Conservation (phyloP, 2,888 invertebrate genomes). For the Campoletis raptor region DNA sequence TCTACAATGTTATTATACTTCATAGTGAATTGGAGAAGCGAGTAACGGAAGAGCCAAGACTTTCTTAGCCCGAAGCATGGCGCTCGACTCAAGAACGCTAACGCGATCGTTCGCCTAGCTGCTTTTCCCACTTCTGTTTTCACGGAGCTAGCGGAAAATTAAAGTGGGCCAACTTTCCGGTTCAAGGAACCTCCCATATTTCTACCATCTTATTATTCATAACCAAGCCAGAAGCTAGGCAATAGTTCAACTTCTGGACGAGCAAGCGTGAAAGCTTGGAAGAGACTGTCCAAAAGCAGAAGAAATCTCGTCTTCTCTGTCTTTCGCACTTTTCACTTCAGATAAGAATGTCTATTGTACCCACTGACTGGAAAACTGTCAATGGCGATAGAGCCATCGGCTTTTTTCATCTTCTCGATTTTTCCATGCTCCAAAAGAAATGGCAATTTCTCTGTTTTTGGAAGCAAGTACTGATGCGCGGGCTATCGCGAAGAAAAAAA, state of each 20-base stretch:
- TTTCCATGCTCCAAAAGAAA: slow-evolving; percentile 33
- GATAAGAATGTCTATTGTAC: slow-evolving; percentile 18
- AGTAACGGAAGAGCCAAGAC: slow-evolving; percentile 35
- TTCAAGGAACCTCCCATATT: slow-evolving; percentile 74
- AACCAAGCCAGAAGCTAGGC: slow-evolving; percentile 73
- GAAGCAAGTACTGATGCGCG: slow-evolving; percentile 17
- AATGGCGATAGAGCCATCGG: slow-evolving; percentile 17
- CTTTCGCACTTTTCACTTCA: neutral
- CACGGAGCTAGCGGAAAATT: slow-evolving; percentile 79
- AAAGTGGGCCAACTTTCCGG: slow-evolving; percentile 77
- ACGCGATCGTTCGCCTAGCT: slow-evolving; percentile 69
- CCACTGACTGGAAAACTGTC: slow-evolving; percentile 57
- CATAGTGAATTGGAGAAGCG: slow-evolving; percentile 44
- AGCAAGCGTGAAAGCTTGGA: slow-evolving; percentile 60
- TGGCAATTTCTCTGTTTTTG: slow-evolving; percentile 36
- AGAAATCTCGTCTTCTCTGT: slow-evolving; percentile 14
- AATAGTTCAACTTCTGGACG: slow-evolving; percentile 71
- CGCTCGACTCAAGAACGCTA: slow-evolving; percentile 69
- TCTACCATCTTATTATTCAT: slow-evolving; percentile 79
- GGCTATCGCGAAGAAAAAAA: neutral
- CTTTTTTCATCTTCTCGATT: slow-evolving; percentile 40
- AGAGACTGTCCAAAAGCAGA: slow-evolving; percentile 44
- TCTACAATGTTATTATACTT: slow-evolving; percentile 45
- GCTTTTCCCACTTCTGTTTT: slow-evolving; percentile 59
- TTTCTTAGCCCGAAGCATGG: slow-evolving; percentile 48